Conservation (phyloP, 2,797 vertebrate genomes). For the Clarias laeviceps region DNA sequence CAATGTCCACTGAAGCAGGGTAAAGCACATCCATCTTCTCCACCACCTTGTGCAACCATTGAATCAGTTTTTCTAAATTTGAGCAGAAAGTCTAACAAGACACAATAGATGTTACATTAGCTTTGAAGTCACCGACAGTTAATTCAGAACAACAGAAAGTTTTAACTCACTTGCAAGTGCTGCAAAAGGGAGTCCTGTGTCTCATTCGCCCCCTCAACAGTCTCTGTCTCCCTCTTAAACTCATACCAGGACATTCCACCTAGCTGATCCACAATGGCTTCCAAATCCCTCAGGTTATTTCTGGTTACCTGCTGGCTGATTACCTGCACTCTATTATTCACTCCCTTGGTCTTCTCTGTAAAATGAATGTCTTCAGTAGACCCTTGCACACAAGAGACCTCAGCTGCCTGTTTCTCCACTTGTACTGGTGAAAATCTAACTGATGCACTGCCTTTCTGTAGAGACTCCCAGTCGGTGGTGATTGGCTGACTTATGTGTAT, state of each 20-base stretch:
- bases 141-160: background rate
- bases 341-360: constrained; percentile 26
- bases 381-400: constrained; percentile 13
- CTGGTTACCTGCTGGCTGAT: constrained; percentile 42
- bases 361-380: constrained; percentile 29
- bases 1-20: constrained; percentile 65
- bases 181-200: constrained; percentile 77
- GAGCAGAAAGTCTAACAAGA: constrained; percentile 82
- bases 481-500: constrained; percentile 61
- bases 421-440: constrained; percentile 25
- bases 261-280: constrained; percentile 63
- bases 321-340: constrained; percentile 43
- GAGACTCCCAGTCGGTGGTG: constrained; percentile 50
- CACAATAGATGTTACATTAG: constrained; percentile 20
- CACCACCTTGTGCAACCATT: constrained; percentile 78
- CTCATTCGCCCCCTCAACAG: constrained; percentile 56
- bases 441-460: constrained; percentile 53
- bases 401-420: constrained; percentile 17
- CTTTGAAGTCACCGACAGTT: background rate
- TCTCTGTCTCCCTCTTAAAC: constrained; percentile 38
- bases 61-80: constrained; percentile 85
- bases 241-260: constrained; percentile 52
- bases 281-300: constrained; percentile 54
- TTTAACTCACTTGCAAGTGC: constrained; percentile 79
- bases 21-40: constrained; percentile 72